A percentile compares a stretch with the other conserved stretches of the same genome.
Evolutionary conservation across 1,140 invertebrate genomes (phyloP).

Genomic region (Hylaeus anthracinus): DNA sequence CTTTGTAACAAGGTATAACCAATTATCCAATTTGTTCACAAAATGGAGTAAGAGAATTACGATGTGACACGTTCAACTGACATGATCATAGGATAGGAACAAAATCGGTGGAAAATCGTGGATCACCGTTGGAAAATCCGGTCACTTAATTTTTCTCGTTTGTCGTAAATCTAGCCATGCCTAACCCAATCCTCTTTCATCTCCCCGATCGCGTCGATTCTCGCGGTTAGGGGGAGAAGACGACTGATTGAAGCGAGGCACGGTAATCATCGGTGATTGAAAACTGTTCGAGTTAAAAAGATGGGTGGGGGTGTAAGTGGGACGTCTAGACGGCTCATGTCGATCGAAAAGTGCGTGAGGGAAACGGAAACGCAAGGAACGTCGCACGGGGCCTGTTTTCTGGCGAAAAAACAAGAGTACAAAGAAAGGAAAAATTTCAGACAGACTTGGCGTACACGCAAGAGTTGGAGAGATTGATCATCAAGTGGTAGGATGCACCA

Average conservation of each 20-base stretch:
- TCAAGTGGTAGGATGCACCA: no score
- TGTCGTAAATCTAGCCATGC: not conserved
- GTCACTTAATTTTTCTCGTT: not conserved
- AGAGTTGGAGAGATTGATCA: no score
- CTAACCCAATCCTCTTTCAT: no score
- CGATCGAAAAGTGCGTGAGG: slow-evolving; percentile 4
- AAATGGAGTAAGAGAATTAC: no score
- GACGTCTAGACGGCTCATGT: slow-evolving; percentile 21
- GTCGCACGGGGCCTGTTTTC: not conserved
- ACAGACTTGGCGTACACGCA: no score
- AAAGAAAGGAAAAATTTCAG: not conserved
- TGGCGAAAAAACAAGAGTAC: not conserved
- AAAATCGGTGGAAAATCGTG: not conserved
- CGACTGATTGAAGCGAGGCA: slow-evolving; percentile 3
- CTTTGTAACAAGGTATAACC: no score
- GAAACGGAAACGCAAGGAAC: not conserved
- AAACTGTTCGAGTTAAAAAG: slow-evolving; percentile 36
- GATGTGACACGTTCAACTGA: no score
- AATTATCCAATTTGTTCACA: no score
- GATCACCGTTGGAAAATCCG: not conserved
- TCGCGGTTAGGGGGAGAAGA: not conserved
- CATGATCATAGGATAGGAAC: not conserved
- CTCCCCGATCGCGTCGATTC: not conserved
- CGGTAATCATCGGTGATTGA: slow-evolving; percentile 44
- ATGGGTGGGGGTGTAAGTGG: slow-evolving; percentile 14